Base-by-base conservation (phyloP, 2,888 invertebrate species). In the Melieria picta region DNA sequence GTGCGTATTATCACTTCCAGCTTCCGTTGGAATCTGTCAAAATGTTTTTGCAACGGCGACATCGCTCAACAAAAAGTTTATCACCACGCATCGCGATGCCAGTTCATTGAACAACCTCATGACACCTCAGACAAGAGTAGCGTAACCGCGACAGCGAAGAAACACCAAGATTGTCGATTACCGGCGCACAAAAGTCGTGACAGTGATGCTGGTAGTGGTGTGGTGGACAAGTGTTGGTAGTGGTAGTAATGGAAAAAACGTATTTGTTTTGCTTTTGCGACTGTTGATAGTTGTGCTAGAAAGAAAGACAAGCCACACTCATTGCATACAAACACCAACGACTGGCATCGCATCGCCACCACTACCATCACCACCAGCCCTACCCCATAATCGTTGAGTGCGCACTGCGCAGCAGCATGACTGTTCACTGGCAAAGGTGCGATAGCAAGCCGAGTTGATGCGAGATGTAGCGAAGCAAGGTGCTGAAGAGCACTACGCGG, bases 1-100 rank as follows among this genome's bases (percentile, higher is more conserved):
- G 94, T 82, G 94, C 93, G 4, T 94, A 94, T 83, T 94, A 94
- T 86, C 94, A 94, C 83, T 91, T 95, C 79, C 93, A 94, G 81
- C 84, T 92, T 79, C 94, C 94, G 0, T 88, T 92, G 76, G 88
- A 89, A 77, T 90, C 90, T 76, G 88, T 91, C 46, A 85, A 89
- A 76, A 88, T 88, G 57, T 90, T 90, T 80, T 84, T 90, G 73
- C 88, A 89, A 78, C 88, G 88, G 77, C 86, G 88, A 74, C 81
- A 83, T 76, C 80, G 81, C 75, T 76, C 79, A 67, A 76, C 82
- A 79, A 83, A 80, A 57, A 57, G 13, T 13, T 58, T 72, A 70
- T 69, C 75, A 30, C 68, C 72, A 30, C 73, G 75, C 45, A 71
- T 75, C 7, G 71, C 83, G 57, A 79, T 79, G 75, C 78, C 83